phyloP scores from a whole-genome alignment of 64 coral and sea anemone genomes.

The Stylophora pistillata region DNA sequence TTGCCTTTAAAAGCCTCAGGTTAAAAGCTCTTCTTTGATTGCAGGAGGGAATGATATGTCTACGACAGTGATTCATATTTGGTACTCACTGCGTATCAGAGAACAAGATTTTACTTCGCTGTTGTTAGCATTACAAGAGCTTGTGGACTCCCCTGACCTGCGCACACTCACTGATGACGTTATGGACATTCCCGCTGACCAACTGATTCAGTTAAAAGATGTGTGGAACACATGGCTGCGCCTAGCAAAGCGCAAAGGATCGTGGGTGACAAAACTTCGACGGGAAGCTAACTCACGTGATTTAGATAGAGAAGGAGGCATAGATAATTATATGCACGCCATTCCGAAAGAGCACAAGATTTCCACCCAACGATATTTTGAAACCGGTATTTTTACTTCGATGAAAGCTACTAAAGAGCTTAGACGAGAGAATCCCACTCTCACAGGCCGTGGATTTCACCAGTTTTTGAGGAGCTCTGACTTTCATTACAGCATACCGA shows the following conservation, averaged over 20 bases:
- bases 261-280: not conserved
- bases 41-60: slow-evolving; percentile 25
- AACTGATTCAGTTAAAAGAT: not conserved
- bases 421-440: not conserved
- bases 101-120: not conserved
- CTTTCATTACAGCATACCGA: slow-evolving; percentile 19
- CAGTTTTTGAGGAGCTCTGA: not conserved
- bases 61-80: slow-evolving; percentile 48
- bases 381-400: slow-evolving; percentile 13
- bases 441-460: not conserved
- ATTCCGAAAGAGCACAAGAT: slow-evolving; percentile 42
- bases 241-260: not conserved
- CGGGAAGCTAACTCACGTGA: not conserved
- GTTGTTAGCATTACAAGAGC: slow-evolving; percentile 3
- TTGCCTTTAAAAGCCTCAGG: no score
- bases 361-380: slow-evolving; percentile 30
- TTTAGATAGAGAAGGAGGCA: not conserved
- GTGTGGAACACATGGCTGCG: slow-evolving; percentile 48
- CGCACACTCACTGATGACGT: slow-evolving; percentile 14
- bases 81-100: slow-evolving; percentile 56
- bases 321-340: slow-evolving; percentile 12
- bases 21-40: no score
- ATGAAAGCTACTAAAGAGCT: not conserved
- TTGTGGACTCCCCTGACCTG: slow-evolving; percentile 17
- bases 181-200: not conserved